Percentiles rank a stretch among this genome's conserved stretches.
Evolutionary conservation across 2,113 vertebrate genomes (phyloP).

Genomic region (Pachycephala philippinensis): DNA sequence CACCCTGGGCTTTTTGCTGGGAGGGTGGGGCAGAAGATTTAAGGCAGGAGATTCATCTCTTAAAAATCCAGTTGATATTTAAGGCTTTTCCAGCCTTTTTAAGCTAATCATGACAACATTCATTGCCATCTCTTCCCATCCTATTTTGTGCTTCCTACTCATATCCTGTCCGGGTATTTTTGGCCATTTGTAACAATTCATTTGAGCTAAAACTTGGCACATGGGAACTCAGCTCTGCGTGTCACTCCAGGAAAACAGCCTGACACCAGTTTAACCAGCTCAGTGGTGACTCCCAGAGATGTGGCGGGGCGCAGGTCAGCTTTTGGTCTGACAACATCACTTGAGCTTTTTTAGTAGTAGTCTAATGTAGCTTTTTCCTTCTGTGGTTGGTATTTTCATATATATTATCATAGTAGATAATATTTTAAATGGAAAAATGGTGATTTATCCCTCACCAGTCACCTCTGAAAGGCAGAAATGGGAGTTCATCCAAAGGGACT

Average conservation of each 20-base stretch:
- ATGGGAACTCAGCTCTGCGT: not conserved
- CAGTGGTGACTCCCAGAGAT: not conserved
- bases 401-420: not conserved
- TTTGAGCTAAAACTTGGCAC: slow-evolving; percentile 6
- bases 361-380: not conserved
- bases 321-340: not conserved
- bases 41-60: not conserved
- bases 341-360: not conserved
- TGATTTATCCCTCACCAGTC: not conserved
- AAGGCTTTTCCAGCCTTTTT: not conserved
- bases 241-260: not conserved
- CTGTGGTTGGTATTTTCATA: not conserved
- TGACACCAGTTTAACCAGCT: not conserved
- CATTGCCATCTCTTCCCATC: not conserved
- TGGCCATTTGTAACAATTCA: slow-evolving; percentile 39
- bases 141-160: slow-evolving; percentile 6
- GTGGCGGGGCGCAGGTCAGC: not conserved
- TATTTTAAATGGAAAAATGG: not conserved
- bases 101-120: not conserved
- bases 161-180: slow-evolving; percentile 34
- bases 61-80: not conserved
- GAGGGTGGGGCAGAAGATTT: not conserved
- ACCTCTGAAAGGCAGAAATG: not conserved
- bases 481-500: not conserved
- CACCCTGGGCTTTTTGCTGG: not conserved